Conservation (phyloP, 2,797 vertebrate species). For the Acropternis orthonyx region DNA sequence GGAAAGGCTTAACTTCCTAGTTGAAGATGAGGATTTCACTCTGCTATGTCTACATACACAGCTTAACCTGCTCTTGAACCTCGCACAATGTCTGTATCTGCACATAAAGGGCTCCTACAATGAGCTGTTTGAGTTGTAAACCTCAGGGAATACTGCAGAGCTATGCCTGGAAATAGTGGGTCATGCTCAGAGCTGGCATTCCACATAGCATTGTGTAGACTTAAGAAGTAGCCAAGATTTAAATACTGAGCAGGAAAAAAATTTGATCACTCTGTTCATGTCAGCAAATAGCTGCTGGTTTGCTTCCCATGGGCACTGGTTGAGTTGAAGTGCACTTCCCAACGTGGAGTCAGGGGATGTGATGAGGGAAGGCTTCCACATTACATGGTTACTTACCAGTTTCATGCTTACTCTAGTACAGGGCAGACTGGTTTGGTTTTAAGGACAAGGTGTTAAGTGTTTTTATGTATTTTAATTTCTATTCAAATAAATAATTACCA, state of each 20-base stretch:
- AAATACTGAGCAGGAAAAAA: neutral
- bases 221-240: neutral
- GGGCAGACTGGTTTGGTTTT: neutral
- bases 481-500: neutral
- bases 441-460: neutral
- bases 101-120: neutral
- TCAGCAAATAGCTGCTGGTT: neutral
- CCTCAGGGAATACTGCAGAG: neutral
- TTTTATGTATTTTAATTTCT: neutral
- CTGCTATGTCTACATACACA: neutral
- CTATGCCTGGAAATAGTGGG: neutral
- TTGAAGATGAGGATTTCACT: neutral
- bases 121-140: neutral
- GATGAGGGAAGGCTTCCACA: neutral
- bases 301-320: neutral
- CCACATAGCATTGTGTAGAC: fast-evolving
- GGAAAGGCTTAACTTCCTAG: neutral
- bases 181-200: conserved; percentile 19
- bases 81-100: neutral
- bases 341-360: neutral
- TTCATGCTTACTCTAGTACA: neutral
- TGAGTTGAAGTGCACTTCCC: neutral
- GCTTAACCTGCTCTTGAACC: neutral
- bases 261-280: neutral
- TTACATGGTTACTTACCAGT: fast-evolving